Evolutionary conservation across 2,797 vertebrate genomes (phyloP), one percentile per base, ranked within the genome.

Genomic region (Parauchenoglanis ngamensis): DNA sequence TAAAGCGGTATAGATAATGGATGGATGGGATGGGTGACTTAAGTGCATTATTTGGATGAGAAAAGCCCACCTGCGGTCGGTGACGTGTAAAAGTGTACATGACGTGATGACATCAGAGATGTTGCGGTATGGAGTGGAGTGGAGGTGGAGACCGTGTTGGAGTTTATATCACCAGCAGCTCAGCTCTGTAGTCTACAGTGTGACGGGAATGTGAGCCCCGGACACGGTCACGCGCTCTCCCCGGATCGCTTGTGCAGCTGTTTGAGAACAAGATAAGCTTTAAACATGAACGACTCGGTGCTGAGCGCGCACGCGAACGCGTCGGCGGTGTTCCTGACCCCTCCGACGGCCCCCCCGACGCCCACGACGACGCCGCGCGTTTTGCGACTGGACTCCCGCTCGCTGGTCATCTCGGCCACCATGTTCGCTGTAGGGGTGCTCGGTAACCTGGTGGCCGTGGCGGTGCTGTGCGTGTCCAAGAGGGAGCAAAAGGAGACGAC

Each of bases 401-500:
- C 95, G 23, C 92, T 96, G 92, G 92, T 94, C 87, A 96, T 89
- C 25, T 96, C 96, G 0, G 94, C 96, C 87, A 94, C 94, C 0
- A 96, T 96, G 96, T 96, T 96, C 83, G 92, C 93, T 0, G 93
- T 96, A 31, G 96, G 96, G 5, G 96, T 96, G 35, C 90, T 96
- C 86, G 94, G 96, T 4, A 96, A 96, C 92, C 93, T 96, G 44
- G 93, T 96, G 52, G 96, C 96, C 87, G 95, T 96, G 68, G 93
- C 95, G 12, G 96, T 96, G 87, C 92, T 96, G 78, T 96, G 95
- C 63, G 91, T 95, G 75, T 96, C 96, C 84, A 96, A 96, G 82
- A 95, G 94, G 78, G 95, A 96, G 73, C 95, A 96, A 88, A 96
- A 96, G 87, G 96, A 96, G 89, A 96, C 95, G 57, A 96, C 95